Evolutionary conservation across 2,113 vertebrate genomes (phyloP).

Genomic region (Ellobius talpinus): DNA sequence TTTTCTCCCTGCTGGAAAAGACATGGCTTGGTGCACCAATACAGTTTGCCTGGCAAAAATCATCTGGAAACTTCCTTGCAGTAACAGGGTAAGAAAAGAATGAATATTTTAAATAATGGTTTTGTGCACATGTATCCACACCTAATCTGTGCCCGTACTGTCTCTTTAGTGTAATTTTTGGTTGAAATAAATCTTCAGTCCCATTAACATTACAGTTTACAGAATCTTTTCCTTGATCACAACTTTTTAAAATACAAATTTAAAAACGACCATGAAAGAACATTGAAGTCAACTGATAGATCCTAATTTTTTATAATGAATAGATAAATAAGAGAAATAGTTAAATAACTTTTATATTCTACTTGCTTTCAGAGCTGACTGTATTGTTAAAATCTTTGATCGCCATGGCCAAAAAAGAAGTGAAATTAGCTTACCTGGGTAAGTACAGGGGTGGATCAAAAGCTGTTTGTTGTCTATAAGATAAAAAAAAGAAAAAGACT

Average conservation of each 20-base stretch:
- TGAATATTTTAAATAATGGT: neutral
- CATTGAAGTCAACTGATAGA: constrained; percentile 13
- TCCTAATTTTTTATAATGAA: neutral
- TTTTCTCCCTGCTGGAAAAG: constrained; percentile 94
- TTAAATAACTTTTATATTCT: constrained; percentile 40
- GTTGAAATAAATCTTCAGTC: constrained; percentile 25
- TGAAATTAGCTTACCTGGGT: constrained; percentile 95
- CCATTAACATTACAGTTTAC: constrained; percentile 9
- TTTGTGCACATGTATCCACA: neutral
- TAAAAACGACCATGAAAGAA: constrained; percentile 1
- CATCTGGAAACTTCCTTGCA: constrained; percentile 95
- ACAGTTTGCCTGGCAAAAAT: constrained; percentile 96
- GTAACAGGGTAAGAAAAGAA: constrained; percentile 94
- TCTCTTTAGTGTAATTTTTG: constrained; percentile 21
- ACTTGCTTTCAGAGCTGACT: constrained; percentile 90
- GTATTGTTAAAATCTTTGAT: constrained; percentile 97
- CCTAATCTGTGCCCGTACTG: neutral
- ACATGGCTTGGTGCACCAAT: constrained; percentile 89
- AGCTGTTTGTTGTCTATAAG: constrained; percentile 50
- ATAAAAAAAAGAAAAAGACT: neutral
- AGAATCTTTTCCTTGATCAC: neutral
- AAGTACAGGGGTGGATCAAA: constrained; percentile 76
- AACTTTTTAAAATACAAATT: constrained; percentile 53
- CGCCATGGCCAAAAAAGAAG: constrained; percentile 97
- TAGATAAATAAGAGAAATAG: constrained; percentile 45